These are phyloP conservation scores for Dilophus febrilis DNA, from an alignment of 2,888 invertebrate species.

Conservation along the genomic window DNA sequence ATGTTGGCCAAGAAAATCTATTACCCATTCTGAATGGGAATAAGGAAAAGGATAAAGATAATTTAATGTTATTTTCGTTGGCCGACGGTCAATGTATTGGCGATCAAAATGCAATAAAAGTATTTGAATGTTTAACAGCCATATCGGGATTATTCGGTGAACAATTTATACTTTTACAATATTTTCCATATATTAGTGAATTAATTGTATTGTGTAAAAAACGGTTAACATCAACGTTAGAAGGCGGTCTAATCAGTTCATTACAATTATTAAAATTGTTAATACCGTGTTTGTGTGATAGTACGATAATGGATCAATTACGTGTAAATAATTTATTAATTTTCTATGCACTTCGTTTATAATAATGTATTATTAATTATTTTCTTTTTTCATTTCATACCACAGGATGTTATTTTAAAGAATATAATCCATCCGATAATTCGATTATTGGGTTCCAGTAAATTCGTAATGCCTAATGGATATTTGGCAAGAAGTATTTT, in stretches of 20 bases:
- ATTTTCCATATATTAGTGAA: slow-evolving; percentile 78
- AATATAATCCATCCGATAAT: slow-evolving; percentile 71
- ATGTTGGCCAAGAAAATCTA: slow-evolving; percentile 67
- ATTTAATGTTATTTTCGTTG: slow-evolving; percentile 42
- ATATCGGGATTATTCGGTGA: slow-evolving; percentile 80
- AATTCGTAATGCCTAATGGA: slow-evolving; percentile 69
- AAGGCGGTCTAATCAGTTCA: slow-evolving; percentile 76
- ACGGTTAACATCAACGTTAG: slow-evolving; percentile 65
- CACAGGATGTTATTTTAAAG: slow-evolving; percentile 68
- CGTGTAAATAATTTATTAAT: slow-evolving; percentile 37
- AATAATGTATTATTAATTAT: slow-evolving; percentile 1
- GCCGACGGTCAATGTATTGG: slow-evolving; percentile 50
- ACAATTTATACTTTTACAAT: slow-evolving; percentile 73
- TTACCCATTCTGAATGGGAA: slow-evolving; percentile 23
- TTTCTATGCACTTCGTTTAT: too few relatives aligned
- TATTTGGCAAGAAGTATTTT: slow-evolving; percentile 54
- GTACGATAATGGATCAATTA: slow-evolving; percentile 71
- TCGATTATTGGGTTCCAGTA: slow-evolving; percentile 60
- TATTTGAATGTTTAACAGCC: slow-evolving; percentile 77
- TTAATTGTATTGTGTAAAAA: slow-evolving; percentile 63
- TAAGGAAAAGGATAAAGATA: slow-evolving; percentile 26
- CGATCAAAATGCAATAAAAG: slow-evolving; percentile 67
- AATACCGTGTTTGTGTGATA: slow-evolving; percentile 65
- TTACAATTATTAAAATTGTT: slow-evolving; percentile 63
- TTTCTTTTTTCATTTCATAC: slow-evolving; percentile 3